Percentiles rank a stretch among this genome's conserved stretches.
Conservation (phyloP, 1,140 invertebrate species). For the Drosophila serrata region DNA sequence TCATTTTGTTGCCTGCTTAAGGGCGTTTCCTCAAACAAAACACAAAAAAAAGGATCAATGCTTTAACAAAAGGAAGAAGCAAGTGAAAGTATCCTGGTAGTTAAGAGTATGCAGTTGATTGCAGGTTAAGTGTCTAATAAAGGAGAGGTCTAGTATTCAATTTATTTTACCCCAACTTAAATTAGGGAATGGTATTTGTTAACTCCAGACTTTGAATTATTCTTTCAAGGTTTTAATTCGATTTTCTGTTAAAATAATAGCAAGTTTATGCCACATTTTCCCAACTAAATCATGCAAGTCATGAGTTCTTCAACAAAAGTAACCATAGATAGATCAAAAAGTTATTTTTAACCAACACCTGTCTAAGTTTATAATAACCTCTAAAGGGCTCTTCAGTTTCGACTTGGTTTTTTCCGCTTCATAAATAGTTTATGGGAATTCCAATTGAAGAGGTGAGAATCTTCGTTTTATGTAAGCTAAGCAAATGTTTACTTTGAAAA, state of each 20-base stretch:
- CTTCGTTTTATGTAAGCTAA: neutral
- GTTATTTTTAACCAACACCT: slow-evolving; percentile 9
- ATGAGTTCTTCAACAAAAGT: neutral
- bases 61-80: slow-evolving; percentile 24
- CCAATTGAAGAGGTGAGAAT: slow-evolving; percentile 3
- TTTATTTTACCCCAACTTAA: neutral
- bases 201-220: neutral
- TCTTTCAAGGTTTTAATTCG: no score
- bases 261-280: neutral
- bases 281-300: neutral
- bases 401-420: neutral
- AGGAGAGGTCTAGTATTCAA: neutral
- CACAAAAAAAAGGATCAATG: slow-evolving; percentile 8
- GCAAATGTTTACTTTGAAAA: slow-evolving; percentile 13
- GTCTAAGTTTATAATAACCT: slow-evolving; percentile 7
- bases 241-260: neutral
- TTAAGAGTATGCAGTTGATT: slow-evolving; percentile 29
- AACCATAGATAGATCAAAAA: slow-evolving; percentile 6
- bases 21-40: slow-evolving; percentile 32
- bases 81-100: slow-evolving; percentile 48
- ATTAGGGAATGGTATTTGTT: no score
- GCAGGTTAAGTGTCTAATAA: slow-evolving; percentile 24
- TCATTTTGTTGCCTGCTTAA: slow-evolving; percentile 53
- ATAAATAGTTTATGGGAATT: neutral
- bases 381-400: slow-evolving; percentile 1